Evolutionary conservation across 1,140 invertebrate genomes (phyloP).

Genomic region (Bradysia coprophila): DNA sequence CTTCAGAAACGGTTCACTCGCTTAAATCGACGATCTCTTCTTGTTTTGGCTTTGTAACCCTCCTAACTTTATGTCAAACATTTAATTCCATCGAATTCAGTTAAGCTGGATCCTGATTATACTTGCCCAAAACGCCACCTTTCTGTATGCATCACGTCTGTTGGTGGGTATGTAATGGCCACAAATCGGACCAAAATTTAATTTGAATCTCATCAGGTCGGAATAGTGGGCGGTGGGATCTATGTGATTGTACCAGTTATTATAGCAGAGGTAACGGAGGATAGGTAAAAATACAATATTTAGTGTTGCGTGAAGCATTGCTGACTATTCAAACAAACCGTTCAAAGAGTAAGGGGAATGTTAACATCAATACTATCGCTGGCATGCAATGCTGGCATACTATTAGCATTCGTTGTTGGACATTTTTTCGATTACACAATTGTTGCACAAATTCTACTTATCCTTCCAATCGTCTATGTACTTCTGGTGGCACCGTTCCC

Average conservation of each 20-base stretch:
- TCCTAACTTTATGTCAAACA: too few relatives aligned
- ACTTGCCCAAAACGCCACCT: too few relatives aligned
- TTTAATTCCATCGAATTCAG: too few relatives aligned
- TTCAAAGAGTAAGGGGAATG: slow-evolving; percentile 15
- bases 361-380: slow-evolving; percentile 14
- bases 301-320: not conserved
- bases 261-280: slow-evolving; percentile 24
- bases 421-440: slow-evolving; percentile 13
- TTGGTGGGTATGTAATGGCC: too few relatives aligned
- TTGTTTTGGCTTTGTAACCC: too few relatives aligned
- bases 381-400: slow-evolving; percentile 13
- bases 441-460: slow-evolving; percentile 14
- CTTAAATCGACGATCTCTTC: too few relatives aligned
- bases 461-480: slow-evolving; percentile 8
- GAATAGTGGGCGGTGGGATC: slow-evolving; percentile 22
- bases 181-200: too few relatives aligned
- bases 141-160: too few relatives aligned
- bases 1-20: too few relatives aligned
- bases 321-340: not conserved
- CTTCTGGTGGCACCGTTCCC: too few relatives aligned
- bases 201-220: slow-evolving; percentile 23
- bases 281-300: slow-evolving; percentile 3
- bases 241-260: slow-evolving; percentile 24
- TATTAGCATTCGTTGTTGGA: slow-evolving; percentile 14
- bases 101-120: too few relatives aligned